Evolutionary conservation across 2,888 invertebrate species (phyloP), one percentile per base, ranked within the genome.

Genomic region (Gnatocerus cornutus): DNA sequence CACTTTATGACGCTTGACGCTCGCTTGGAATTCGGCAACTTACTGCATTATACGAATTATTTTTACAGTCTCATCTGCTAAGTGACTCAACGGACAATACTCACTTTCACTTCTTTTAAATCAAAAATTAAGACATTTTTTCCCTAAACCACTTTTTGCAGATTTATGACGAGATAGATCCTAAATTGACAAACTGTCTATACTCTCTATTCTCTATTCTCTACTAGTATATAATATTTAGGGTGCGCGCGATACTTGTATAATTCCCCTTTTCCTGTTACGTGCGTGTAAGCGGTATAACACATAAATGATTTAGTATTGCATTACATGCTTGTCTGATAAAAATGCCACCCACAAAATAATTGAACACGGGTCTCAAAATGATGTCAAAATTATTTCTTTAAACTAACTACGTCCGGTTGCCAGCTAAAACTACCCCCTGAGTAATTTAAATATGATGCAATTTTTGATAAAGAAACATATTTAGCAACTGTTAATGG

Each of bases 1-100:
- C 83, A 81, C 81, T 83, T 83, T 83, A 83, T 82, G 81, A 79
- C 76, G 76, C 80, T 80, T 80, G 79, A 81, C 80, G 80, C 79
- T 79, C 76, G 78, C 69, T 67, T 71, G 69, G 71, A 71, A 73
- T 71, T 64, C 64, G 76, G 75, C 76, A 76, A 75, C 76, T 77
- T 73, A 75, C 76, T 74, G 53, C 77, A 78, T 78, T 77, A 77
- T 73, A 72, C 70, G 72, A 78, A 78, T 77, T 77, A 76, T 77
- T 75, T 73, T 67, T 71, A 59, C 21, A 21, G 21, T 21, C 21
- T 21, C 21, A 21, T 21, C 21, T 21, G 21, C 4, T 21, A 21
- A 21, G 21, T 21, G 21, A 21, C 21, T 21, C 21, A 21, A 21
- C 21, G 21, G 21, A 21, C 21, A 21, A 21, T 21, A 21, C 21